phyloP scores from a whole-genome alignment of 1,140 invertebrate genomes.

The Microplitis mediator region DNA sequence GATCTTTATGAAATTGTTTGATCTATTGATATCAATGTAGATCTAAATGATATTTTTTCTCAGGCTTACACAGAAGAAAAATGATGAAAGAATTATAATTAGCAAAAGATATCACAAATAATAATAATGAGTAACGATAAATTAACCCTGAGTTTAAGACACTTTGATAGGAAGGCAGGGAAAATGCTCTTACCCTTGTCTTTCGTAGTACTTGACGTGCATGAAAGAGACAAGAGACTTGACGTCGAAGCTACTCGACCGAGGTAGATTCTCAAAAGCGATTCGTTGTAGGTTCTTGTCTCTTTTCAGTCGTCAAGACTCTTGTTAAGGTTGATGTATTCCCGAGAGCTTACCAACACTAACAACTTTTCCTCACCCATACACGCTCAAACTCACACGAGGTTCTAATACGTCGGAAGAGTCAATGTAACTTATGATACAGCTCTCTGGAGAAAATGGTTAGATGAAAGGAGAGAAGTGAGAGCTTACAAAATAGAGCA shows the following conservation, averaged over 20 bases:
- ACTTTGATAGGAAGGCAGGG: not conserved
- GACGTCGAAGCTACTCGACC: conserved; percentile 11
- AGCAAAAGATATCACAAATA: too few relatives aligned
- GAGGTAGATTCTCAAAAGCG: conserved; percentile 16
- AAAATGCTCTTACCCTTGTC: conserved; percentile 16
- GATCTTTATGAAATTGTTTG: too few relatives aligned
- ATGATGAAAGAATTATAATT: too few relatives aligned
- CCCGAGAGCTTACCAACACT: not conserved
- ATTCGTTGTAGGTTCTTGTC: conserved; percentile 17
- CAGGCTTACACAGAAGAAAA: too few relatives aligned
- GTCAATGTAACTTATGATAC: not conserved
- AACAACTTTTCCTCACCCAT: too few relatives aligned
- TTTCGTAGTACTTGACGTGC: not conserved
- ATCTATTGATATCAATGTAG: too few relatives aligned
- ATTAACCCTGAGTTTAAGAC: not conserved
- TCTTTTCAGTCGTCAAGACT: conserved; percentile 9
- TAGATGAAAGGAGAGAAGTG: not conserved
- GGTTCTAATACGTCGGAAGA: not conserved
- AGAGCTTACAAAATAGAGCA: not conserved
- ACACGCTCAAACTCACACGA: too few relatives aligned
- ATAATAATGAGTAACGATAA: too few relatives aligned
- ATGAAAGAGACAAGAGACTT: conserved; percentile 14
- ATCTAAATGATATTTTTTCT: too few relatives aligned
- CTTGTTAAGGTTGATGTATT: conserved; percentile 12
- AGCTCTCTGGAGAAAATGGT: not conserved